Percentiles rank a stretch among this genome's conserved stretches.
Conservation (phyloP, 2,888 invertebrate genomes). For the Autographa pulchrina region DNA sequence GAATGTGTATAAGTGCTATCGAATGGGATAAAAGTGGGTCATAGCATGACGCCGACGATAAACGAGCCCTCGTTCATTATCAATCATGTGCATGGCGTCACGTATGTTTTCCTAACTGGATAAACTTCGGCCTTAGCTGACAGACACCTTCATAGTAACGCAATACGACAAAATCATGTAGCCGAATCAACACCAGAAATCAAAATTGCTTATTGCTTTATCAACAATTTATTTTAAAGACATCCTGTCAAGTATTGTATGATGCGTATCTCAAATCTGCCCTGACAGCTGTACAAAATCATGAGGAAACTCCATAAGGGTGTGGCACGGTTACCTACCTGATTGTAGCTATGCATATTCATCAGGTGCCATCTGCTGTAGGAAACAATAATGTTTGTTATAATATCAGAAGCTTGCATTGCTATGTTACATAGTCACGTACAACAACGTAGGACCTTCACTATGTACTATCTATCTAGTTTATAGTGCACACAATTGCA, state of each 20-base stretch:
- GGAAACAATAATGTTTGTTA: slow-evolving; percentile 47
- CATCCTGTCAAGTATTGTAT: not conserved
- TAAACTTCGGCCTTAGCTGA: slow-evolving; percentile 40
- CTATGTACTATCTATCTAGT: slow-evolving; percentile 35
- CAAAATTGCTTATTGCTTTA: slow-evolving; percentile 5
- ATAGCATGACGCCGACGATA: slow-evolving; percentile 86
- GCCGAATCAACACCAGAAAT: not conserved
- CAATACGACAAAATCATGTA: slow-evolving; percentile 21
- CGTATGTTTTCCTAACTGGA: slow-evolving; percentile 43
- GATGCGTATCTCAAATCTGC: slow-evolving; percentile 16
- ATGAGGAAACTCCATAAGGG: slow-evolving; percentile 23
- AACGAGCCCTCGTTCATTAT: slow-evolving; percentile 85
- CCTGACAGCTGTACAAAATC: slow-evolving; percentile 29
- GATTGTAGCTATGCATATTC: slow-evolving; percentile 33
- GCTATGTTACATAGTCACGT: slow-evolving; percentile 22
- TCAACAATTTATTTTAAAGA: slow-evolving; percentile 16
- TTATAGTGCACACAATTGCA: slow-evolving; percentile 73
- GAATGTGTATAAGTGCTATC: slow-evolving; percentile 78
- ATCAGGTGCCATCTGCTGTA: slow-evolving; percentile 42
- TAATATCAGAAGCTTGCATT: slow-evolving; percentile 1
- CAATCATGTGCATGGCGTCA: slow-evolving; percentile 73
- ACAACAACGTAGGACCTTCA: slow-evolving; percentile 36
- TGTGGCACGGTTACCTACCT: slow-evolving; percentile 21
- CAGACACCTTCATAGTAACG: slow-evolving; percentile 37
- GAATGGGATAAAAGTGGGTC: slow-evolving; percentile 85